phyloP scores from a whole-genome alignment of 2,888 invertebrate genomes.

The Brenthis hecate region DNA sequence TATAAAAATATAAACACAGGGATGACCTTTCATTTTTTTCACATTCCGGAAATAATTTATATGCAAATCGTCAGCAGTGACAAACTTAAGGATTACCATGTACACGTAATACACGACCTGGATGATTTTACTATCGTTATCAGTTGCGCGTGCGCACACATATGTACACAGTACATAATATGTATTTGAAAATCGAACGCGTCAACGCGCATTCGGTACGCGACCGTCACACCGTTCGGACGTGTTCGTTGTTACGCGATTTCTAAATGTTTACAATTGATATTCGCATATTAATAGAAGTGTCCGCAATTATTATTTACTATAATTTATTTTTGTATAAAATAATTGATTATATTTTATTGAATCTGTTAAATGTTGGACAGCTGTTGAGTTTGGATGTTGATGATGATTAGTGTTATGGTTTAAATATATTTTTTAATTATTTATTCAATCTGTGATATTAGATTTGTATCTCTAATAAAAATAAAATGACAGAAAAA shows the following conservation, averaged over 20 bases:
- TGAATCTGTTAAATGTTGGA: slow-evolving; percentile 48
- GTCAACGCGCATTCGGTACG: slow-evolving; percentile 49
- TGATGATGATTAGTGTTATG: slow-evolving; percentile 58
- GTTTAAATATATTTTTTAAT: slow-evolving; percentile 44
- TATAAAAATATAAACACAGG: background rate
- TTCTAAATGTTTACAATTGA: slow-evolving; percentile 52
- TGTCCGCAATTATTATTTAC: slow-evolving; percentile 63
- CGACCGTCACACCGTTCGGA: slow-evolving; percentile 52
- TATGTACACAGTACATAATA: too few species aligned
- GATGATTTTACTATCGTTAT: slow-evolving; percentile 33
- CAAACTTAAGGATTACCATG: slow-evolving; percentile 2
- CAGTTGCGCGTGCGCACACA: slow-evolving; percentile 31
- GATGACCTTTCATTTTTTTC: background rate
- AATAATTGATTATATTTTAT: slow-evolving; percentile 60
- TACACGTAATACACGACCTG: slow-evolving; percentile 22
- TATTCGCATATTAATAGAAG: slow-evolving; percentile 60
- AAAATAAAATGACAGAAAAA: slow-evolving; percentile 57
- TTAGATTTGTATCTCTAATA: slow-evolving; percentile 46
- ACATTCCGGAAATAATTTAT: background rate
- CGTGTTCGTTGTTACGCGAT: slow-evolving; percentile 43
- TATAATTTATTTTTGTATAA: slow-evolving; percentile 67
- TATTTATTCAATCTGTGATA: slow-evolving; percentile 79
- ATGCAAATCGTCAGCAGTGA: background rate
- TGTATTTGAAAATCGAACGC: slow-evolving; percentile 29
- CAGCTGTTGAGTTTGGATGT: slow-evolving; percentile 56